Evolutionary conservation across 2,797 vertebrate species (phyloP).

Genomic region (Gobio occitaniae): DNA sequence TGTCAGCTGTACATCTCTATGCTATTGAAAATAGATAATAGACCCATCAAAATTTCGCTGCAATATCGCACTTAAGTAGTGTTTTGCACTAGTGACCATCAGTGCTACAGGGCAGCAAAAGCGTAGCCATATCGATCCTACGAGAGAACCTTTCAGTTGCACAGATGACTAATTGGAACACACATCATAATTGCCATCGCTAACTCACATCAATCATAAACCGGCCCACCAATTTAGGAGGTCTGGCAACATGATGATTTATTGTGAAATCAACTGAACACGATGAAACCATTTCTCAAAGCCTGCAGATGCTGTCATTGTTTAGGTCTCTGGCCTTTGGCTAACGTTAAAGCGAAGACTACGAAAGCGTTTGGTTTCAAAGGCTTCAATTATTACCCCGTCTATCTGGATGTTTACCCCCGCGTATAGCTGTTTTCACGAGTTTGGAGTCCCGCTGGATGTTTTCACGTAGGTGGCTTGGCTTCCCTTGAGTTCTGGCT

Average conservation of each 20-base stretch:
- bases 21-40: too few relatives aligned
- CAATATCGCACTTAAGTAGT: background rate
- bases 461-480: conserved; percentile 57
- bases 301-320: conserved; percentile 55
- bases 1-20: too few relatives aligned
- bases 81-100: background rate
- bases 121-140: background rate
- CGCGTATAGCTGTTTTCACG: conserved; percentile 54
- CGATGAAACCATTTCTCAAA: conserved; percentile 54
- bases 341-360: conserved; percentile 51
- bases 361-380: conserved; percentile 54
- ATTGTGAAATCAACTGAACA: conserved; percentile 44
- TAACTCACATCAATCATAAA: conserved; percentile 50
- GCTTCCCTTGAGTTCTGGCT: conserved; percentile 54
- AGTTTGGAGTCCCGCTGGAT: conserved; percentile 57
- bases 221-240: background rate
- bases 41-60: too few relatives aligned
- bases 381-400: conserved; percentile 68
- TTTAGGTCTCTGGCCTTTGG: conserved; percentile 56
- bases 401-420: conserved; percentile 66
- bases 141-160: background rate
- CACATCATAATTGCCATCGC: conserved; percentile 35
- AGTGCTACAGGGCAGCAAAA: background rate
- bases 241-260: conserved; percentile 54
- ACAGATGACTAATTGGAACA: conserved; percentile 46